Conservation (phyloP, 2,113 vertebrate genomes). For the Equus quagga region DNA sequence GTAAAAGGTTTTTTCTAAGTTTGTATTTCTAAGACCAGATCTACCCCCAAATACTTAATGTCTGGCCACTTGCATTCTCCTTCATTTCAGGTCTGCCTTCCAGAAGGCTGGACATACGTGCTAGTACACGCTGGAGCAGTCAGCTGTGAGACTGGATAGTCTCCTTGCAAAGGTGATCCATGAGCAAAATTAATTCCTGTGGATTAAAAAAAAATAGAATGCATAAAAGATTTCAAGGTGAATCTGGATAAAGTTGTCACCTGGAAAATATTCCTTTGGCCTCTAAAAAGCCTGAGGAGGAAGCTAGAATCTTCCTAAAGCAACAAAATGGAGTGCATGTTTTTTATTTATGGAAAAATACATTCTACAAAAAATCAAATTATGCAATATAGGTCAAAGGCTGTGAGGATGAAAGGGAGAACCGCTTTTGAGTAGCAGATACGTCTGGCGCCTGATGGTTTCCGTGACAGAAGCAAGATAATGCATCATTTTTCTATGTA, state of each 20-base stretch:
- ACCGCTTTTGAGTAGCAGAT: not conserved
- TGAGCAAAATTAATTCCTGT: not conserved
- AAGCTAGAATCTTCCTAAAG: constrained; percentile 27
- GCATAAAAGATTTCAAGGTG: not conserved
- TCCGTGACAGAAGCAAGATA: not conserved
- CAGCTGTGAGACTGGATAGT: not conserved
- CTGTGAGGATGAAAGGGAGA: not conserved
- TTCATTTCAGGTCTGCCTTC: not conserved
- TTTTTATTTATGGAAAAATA: not conserved
- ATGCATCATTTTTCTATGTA: not conserved
- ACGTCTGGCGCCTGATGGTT: not conserved
- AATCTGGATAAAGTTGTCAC: not conserved
- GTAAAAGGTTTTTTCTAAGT: not conserved
- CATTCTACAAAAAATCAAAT: not conserved
- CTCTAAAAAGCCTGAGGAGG: constrained; percentile 11
- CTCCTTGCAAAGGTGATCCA: constrained; percentile 51
- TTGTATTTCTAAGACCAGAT: not conserved
- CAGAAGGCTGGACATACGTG: not conserved
- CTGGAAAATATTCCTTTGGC: not conserved
- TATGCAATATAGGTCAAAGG: not conserved
- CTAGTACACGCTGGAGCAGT: not conserved
- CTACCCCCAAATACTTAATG: not conserved
- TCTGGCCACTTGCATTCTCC: not conserved
- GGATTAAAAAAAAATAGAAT: not conserved
- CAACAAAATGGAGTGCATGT: not conserved